Base-by-base conservation (phyloP, 1,140 invertebrate genomes). In the Saccostrea echinata region DNA sequence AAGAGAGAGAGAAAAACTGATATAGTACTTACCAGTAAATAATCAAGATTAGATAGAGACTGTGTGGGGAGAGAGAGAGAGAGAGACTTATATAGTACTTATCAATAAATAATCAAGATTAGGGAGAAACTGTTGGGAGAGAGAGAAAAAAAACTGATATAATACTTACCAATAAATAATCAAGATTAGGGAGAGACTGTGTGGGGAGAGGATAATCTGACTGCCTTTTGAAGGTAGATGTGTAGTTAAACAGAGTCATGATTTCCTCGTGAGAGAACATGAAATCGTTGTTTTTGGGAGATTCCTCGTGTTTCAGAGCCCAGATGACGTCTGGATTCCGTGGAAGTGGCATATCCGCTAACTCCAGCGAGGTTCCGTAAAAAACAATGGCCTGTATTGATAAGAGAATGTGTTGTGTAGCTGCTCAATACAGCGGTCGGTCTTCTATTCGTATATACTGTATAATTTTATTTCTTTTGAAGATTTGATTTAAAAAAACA, bases 291-390 rank as follows among this genome's bases (percentile, higher is more conserved):
- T 98, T 98, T 92, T 97, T 97, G 1, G 97, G 97, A 0, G 97
- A 98, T 95, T 98, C 97, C 95, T 98, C 97, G 94, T 98, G 97
- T 76, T 97, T 95, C 76, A 98, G 91, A 1, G 96, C 97, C 97
- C 97, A 98, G 53, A 96, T 93, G 84, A 96, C 94, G 43, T 96
- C 88, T 0, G 92, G 84, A 13, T 90, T 85, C 92, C 97, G 96
- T 3, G 97, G 97, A 84, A 97, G 92, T 11, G 97, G 97, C 86
- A 98, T 94, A 93, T 97, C 96, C 18, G 96, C 90, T 24, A 96
- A 92, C 68, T 96, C 93, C 53, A 97, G 95, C 90, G 96, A 95
- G 90, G 96, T 97, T 21, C 97, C 97, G 94, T 98, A 97, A 94
- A 97, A 97, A 86, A 97, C 91, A 89, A 97, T 93, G 18, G 93